Evolutionary conservation across 2,888 invertebrate genomes (phyloP), one percentile per base, ranked within the genome.

Genomic region (Nomada fabriciana): DNA sequence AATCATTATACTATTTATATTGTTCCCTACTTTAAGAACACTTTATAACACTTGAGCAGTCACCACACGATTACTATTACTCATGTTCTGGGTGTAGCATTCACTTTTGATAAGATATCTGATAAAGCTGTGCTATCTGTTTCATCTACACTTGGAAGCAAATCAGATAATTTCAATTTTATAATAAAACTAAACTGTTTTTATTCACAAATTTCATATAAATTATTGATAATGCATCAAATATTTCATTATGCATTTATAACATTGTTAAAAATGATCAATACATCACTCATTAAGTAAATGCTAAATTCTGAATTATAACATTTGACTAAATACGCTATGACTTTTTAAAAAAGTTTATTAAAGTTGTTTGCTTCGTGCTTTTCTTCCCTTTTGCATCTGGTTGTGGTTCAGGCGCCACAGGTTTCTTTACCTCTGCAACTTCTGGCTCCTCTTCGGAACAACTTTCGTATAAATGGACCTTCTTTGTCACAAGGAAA

Each of bases 401-500:
- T 18, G 57, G 57, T 57, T 11, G 78, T 47, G 68, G 13, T 63
- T 82, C 79, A 20, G 60, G 43, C 52, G 25, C 57, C 1, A 50
- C 43, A 25, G 80, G 25, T 43, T 80, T 82, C 42, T 87, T 83
- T 20, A 20, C 0, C 52, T 80, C 76, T 3, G 15, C 18, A 29
- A 73, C 70, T 61, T 87, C 86, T 15, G 80, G 47, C 68, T 93
- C 93, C 13, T 92, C 90, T 53, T 93, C 93, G 0, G 91, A 90
- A 76, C 90, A 91, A 76, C 92, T 93, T 77, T 91, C 92, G 76
- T 91, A 92, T 43, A 93, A 91, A 50, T 92, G 91, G 18, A 91
- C 91, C 76, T 94, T 94, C 73, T 91, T 93, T 5, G 94, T 94
- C 18, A 93, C 91, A 53, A 93, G 74, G 77, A 85, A 94, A n/a